A percentile compares a stretch with the other conserved stretches of the same genome.
These are phyloP conservation scores for Aricia agestis DNA, from an alignment of 1,140 invertebrate species.

Conservation along the genomic window DNA sequence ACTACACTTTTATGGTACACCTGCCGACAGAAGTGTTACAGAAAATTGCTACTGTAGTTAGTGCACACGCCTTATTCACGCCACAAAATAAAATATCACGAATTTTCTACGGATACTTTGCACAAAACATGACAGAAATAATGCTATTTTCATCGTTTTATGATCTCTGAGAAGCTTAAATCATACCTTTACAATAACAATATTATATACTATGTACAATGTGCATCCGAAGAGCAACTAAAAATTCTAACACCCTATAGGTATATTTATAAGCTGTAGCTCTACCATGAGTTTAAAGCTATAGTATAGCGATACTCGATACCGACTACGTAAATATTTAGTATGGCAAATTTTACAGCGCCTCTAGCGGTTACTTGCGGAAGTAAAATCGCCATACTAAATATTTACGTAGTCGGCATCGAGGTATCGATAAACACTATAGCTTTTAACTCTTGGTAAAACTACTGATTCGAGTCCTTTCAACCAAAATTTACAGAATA, in stretches of 20 bases:
- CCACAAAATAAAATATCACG: background rate
- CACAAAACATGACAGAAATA: background rate
- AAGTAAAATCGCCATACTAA: too few relatives aligned
- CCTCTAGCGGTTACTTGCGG: too few relatives aligned
- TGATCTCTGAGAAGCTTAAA: background rate
- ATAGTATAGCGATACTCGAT: too few relatives aligned
- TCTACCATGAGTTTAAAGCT: too few relatives aligned
- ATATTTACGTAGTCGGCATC: too few relatives aligned
- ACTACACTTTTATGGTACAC: background rate
- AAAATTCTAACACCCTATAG: background rate
- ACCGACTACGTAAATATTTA: too few relatives aligned
- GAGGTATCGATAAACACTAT: too few relatives aligned
- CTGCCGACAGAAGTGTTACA: background rate
- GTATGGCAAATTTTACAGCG: too few relatives aligned
- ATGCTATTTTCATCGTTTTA: background rate
- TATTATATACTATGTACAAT: background rate
- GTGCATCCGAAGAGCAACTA: background rate
- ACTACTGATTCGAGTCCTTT: conserved; percentile 1
- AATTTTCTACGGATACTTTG: background rate
- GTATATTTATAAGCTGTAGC: background rate
- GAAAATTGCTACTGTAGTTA: background rate
- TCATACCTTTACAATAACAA: background rate
- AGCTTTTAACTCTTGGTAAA: too few relatives aligned
- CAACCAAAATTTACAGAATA: background rate
- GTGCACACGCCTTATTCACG: background rate